Base-by-base conservation (phyloP, 2,888 invertebrate species). In the Seira musarum region DNA sequence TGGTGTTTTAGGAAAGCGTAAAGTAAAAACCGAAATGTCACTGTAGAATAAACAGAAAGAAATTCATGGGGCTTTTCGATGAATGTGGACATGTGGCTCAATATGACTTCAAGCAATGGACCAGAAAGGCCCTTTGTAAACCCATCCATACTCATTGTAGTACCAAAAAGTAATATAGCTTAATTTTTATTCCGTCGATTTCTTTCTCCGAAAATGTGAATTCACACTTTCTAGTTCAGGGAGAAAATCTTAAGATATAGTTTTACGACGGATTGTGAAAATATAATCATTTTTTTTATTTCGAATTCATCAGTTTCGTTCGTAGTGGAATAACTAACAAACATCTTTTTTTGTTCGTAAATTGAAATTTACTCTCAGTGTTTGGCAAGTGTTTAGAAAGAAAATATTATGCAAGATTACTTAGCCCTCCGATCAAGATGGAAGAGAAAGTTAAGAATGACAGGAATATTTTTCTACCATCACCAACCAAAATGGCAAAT, bases 41-140 rank as follows among this genome's bases (percentile, higher is more conserved):
- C 49, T n/a, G 6, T 49, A 8, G 49, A 49, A n/a, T 15, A 49
- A 49, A 49, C 49, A n/a, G 73, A 68, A 69, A 67, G 70, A 71
- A 70, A 77, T 67, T 73, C 67, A 78, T 73, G 53, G 53, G 63
- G 64, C 17, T 49, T 49, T 49, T 15, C 15, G 49, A 73, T 77
- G 74, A 73, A 80, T 78, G 74, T 80, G 77, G 80, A 83, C 82
- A 83, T 83, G 80, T 82, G 82, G 82, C 82, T 64, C 57, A 65
- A 67, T 73, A 68, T 65, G 80, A 60, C 65, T 73, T 70, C 63
- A 74, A 40, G 40, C 70, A 80, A 49, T 53, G 73, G 66, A 80
- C 74, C 80, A 80, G 65, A 74, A 76, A 66, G 66, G 64, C 65
- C 77, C 65, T 70, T 68, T 63, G 8, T 61, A 67, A 46, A 67